Evolutionary conservation across 2,888 invertebrate genomes (phyloP).

Genomic region (Drosophila imparisetae): DNA sequence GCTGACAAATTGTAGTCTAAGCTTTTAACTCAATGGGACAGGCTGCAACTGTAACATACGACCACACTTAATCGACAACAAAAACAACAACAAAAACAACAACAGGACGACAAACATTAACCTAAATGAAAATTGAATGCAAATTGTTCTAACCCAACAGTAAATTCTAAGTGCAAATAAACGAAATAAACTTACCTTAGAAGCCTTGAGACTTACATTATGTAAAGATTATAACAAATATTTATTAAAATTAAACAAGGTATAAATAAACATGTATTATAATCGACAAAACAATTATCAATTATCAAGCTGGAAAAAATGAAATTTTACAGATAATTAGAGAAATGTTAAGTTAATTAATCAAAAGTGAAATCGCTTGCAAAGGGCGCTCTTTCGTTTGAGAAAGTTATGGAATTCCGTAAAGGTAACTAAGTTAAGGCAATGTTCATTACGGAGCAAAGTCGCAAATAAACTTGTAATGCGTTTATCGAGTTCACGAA

Average conservation of each 20-base stretch:
- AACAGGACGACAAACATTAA: constrained; percentile 12
- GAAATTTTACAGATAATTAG: background rate
- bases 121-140: constrained; percentile 15
- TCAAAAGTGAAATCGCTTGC: background rate
- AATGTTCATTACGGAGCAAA: background rate
- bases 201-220: constrained; percentile 75
- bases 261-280: constrained; percentile 74
- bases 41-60: constrained; percentile 57
- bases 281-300: constrained; percentile 42
- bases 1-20: constrained; percentile 45
- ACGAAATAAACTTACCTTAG: constrained; percentile 33
- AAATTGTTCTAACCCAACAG: constrained; percentile 22
- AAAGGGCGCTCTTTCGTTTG: background rate
- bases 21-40: constrained; percentile 29
- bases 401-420: background rate
- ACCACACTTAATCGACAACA: constrained; percentile 13
- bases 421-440: background rate
- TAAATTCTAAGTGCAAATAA: constrained; percentile 61
- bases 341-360: background rate
- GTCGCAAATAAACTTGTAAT: background rate
- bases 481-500: constrained; percentile 4
- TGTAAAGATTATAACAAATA: constrained; percentile 68
- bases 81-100: background rate
- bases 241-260: constrained; percentile 69
- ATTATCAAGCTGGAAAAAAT: background rate